Conservation (phyloP, 2,113 vertebrate species). For the Tursiops truncatus region DNA sequence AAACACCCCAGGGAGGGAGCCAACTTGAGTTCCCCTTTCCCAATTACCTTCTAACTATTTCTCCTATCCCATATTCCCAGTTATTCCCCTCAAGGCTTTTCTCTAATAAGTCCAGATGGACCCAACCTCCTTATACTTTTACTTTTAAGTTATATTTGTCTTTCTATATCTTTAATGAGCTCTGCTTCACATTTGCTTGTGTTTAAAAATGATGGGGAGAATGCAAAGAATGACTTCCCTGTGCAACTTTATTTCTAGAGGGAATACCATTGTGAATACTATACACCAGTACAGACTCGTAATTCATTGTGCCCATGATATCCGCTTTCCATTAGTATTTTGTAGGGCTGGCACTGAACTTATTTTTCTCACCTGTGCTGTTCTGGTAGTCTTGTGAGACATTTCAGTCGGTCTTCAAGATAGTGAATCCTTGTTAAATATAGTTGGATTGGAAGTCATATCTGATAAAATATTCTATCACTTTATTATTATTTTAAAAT, state of each 20-base stretch:
- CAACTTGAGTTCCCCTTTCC: conserved; percentile 53
- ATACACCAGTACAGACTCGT: neutral
- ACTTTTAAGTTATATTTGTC: conserved; percentile 64
- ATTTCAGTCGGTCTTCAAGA: conserved; percentile 30
- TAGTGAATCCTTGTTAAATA: conserved; percentile 49
- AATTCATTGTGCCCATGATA: neutral
- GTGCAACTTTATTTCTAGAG: conserved; percentile 55
- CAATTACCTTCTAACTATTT: conserved; percentile 67
- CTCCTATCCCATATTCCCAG: conserved; percentile 39
- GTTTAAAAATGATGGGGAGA: conserved; percentile 56
- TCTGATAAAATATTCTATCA: conserved; percentile 43
- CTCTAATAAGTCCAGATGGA: conserved; percentile 66
- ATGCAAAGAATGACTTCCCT: conserved; percentile 40
- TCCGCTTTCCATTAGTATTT: conserved; percentile 40
- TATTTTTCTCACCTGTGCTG: conserved; percentile 16
- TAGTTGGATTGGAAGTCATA: conserved; percentile 26
- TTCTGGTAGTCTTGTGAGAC: conserved; percentile 39
- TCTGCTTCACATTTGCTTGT: conserved; percentile 45
- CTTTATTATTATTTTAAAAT: neutral
- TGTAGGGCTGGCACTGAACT: neutral
- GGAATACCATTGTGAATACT: conserved; percentile 33
- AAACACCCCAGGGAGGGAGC: conserved; percentile 60
- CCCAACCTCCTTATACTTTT: conserved; percentile 54
- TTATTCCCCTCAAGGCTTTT: conserved; percentile 63
- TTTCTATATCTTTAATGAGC: conserved; percentile 59